A percentile compares a stretch with the other conserved stretches of the same genome.
phyloP scores from a whole-genome alignment of 2,113 vertebrate genomes.

The Lethenteron reissneri region DNA sequence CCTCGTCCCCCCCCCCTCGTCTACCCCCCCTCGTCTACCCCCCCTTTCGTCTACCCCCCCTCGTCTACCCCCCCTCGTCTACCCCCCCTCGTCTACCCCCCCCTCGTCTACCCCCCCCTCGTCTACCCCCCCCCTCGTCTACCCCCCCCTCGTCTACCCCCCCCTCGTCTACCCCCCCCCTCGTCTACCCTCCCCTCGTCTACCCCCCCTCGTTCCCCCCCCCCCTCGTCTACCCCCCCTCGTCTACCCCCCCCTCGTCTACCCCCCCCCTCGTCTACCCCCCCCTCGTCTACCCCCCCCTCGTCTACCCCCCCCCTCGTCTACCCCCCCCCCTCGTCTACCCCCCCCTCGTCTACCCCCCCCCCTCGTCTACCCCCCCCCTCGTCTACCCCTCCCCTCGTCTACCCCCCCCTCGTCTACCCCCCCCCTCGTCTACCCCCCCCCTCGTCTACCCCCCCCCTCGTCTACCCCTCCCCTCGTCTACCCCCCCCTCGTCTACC shows the following conservation, averaged over 20 bases:
- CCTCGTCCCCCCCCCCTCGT: background rate
- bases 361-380: background rate
- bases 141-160: background rate
- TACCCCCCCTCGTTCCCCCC: background rate
- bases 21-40: background rate
- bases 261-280: background rate
- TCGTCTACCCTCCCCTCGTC: background rate
- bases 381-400: background rate
- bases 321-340: background rate
- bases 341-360: background rate
- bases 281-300: background rate
- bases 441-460: background rate
- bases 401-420: background rate
- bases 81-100: background rate
- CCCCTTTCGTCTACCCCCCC: background rate
- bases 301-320: background rate
- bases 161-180: background rate
- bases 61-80: background rate
- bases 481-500: background rate
- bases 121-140: background rate
- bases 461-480: background rate
- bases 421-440: background rate
- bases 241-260: background rate
- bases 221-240: background rate
- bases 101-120: background rate